Evolutionary conservation across 2,797 vertebrate genomes (phyloP).

Genomic region (Sebastes matsubarae): DNA sequence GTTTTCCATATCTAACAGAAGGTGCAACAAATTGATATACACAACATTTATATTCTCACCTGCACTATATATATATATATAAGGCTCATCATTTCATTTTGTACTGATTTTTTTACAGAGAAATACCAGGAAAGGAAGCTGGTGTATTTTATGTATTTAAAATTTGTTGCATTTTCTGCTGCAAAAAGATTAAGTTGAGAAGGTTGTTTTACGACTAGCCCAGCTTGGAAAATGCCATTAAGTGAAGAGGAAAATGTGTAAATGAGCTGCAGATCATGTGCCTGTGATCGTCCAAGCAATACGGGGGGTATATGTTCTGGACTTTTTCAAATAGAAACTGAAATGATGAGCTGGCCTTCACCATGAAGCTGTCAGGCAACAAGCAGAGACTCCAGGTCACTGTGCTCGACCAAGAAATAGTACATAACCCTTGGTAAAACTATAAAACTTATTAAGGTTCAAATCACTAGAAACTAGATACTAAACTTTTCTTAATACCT

Average conservation of each 20-base stretch:
- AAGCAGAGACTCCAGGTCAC: neutral
- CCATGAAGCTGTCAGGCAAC: neutral
- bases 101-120: neutral
- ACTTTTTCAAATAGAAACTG: too few species aligned
- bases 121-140: neutral
- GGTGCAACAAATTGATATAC: slow-evolving; percentile 56
- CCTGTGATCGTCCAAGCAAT: too few species aligned
- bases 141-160: neutral
- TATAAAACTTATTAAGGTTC: too few species aligned
- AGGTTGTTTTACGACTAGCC: neutral
- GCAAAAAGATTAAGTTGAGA: neutral
- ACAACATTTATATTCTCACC: slow-evolving; percentile 32
- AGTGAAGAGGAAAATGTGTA: too few species aligned
- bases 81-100: neutral
- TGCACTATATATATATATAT: neutral
- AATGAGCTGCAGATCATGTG: too few species aligned
- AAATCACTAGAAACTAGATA: neutral
- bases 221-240: neutral
- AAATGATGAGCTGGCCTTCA: too few species aligned
- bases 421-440: neutral
- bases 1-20: slow-evolving; percentile 56
- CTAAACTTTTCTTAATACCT: neutral
- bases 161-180: neutral
- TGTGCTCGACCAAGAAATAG: neutral
- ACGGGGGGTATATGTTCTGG: too few species aligned